Evolutionary conservation across 92 coral and sea anemone species (phyloP).

Genomic region (Siderastrea radians): DNA sequence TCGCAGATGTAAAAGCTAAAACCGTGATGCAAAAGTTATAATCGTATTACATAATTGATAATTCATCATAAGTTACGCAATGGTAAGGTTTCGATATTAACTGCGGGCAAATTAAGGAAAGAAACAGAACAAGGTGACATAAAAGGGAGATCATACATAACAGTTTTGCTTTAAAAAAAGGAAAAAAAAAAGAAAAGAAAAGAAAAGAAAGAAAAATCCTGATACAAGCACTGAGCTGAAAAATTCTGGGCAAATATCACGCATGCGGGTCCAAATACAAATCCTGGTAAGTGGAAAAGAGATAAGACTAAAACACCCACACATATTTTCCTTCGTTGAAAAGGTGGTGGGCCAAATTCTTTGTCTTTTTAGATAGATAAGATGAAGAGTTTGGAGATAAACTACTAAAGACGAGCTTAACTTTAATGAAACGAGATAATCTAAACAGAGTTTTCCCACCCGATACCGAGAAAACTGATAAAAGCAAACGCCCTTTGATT

Average conservation of each 20-base stretch:
- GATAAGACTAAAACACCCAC: slow-evolving; percentile 21
- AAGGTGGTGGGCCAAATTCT: slow-evolving; percentile 8
- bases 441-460: neutral
- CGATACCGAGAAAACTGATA: neutral
- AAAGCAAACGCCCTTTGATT: neutral
- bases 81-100: neutral
- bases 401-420: neutral
- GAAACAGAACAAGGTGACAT: neutral
- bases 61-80: too few species aligned
- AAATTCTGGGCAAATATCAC: neutral
- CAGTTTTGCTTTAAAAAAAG: neutral
- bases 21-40: neutral
- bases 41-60: neutral
- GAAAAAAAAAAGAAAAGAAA: neutral
- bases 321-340: neutral
- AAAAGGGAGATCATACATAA: neutral
- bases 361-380: neutral
- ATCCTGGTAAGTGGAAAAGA: neutral
- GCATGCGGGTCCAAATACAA: neutral
- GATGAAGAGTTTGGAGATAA: slow-evolving; percentile 6
- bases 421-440: slow-evolving; percentile 7
- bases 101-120: neutral
- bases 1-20: neutral
- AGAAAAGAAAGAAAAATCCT: neutral
- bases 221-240: neutral